These are phyloP conservation scores for Monochamus saltuarius DNA, from an alignment of 1,140 invertebrate species.

Conservation along the genomic window DNA sequence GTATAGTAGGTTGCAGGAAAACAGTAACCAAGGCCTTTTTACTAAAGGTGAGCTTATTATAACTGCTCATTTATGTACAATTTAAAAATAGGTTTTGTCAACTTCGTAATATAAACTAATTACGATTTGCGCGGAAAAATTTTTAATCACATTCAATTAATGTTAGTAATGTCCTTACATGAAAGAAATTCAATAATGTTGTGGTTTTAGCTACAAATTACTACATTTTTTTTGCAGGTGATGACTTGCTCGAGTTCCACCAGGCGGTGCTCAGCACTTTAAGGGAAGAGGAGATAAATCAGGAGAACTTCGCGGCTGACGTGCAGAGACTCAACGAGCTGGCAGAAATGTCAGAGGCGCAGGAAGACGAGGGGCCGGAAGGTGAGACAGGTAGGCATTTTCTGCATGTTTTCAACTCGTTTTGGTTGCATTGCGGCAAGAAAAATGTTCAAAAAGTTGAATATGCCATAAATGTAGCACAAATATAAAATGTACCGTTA, in stretches of 20 bases:
- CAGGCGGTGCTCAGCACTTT: slow-evolving; percentile 67
- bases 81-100: too few relatives aligned
- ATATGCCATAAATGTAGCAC: background rate
- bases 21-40: too few relatives aligned
- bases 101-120: too few relatives aligned
- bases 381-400: slow-evolving; percentile 56
- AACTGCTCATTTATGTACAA: too few relatives aligned
- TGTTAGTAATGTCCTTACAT: too few relatives aligned
- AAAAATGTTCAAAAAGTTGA: slow-evolving; percentile 20
- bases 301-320: slow-evolving; percentile 63
- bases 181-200: too few relatives aligned
- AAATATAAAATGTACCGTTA: background rate
- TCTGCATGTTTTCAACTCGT: slow-evolving; percentile 16
- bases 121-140: too few relatives aligned
- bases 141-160: too few relatives aligned
- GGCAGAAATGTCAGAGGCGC: slow-evolving; percentile 63
- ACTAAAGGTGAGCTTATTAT: too few relatives aligned
- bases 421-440: slow-evolving; percentile 19
- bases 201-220: too few relatives aligned
- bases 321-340: slow-evolving; percentile 66
- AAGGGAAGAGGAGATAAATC: slow-evolving; percentile 63
- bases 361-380: slow-evolving; percentile 66
- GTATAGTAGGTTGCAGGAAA: too few relatives aligned
- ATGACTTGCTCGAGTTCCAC: slow-evolving; percentile 93
- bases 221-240: slow-evolving; percentile 50